phyloP scores from a whole-genome alignment of 1,140 invertebrate species.

The Trissolcus basalis region DNA sequence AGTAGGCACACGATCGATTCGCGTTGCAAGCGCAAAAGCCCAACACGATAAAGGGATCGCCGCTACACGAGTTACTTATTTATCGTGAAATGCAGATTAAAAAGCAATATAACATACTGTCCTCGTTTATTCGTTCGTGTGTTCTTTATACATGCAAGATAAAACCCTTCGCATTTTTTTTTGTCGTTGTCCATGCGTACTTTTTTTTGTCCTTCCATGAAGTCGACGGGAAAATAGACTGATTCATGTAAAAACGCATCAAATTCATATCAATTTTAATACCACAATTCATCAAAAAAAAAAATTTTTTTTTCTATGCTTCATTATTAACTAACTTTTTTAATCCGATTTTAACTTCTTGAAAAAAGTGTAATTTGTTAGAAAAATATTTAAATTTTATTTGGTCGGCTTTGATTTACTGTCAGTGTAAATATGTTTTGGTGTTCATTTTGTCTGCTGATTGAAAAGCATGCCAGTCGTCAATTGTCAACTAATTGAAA shows the following conservation, averaged over 20 bases:
- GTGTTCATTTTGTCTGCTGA: too few species aligned
- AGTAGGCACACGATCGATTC: conserved; percentile 40
- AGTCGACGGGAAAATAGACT: neutral
- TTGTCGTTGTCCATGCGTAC: neutral
- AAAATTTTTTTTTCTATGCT: neutral
- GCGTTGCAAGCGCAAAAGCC: conserved; percentile 27
- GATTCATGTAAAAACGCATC: too few species aligned
- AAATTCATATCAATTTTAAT: too few species aligned
- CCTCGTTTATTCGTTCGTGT: conserved; percentile 17
- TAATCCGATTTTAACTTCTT: too few species aligned
- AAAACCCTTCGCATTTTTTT: conserved; percentile 8
- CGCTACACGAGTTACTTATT: conserved; percentile 38
- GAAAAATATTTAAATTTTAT: too few species aligned
- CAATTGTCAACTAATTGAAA: neutral
- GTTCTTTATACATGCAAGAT: conserved; percentile 29
- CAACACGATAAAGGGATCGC: conserved; percentile 35
- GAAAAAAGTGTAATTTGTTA: too few species aligned
- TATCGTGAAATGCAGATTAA: conserved; percentile 47
- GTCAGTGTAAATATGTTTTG: too few species aligned
- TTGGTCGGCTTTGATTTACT: too few species aligned
- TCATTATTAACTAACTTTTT: too few species aligned
- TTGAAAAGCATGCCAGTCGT: too few species aligned
- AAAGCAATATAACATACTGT: conserved; percentile 30
- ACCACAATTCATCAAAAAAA: too few species aligned
- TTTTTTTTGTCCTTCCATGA: neutral